A percentile compares a stretch with the other conserved stretches of the same genome.
Evolutionary conservation across 2,113 vertebrate species (phyloP).

Genomic region (Balaeniceps rex): DNA sequence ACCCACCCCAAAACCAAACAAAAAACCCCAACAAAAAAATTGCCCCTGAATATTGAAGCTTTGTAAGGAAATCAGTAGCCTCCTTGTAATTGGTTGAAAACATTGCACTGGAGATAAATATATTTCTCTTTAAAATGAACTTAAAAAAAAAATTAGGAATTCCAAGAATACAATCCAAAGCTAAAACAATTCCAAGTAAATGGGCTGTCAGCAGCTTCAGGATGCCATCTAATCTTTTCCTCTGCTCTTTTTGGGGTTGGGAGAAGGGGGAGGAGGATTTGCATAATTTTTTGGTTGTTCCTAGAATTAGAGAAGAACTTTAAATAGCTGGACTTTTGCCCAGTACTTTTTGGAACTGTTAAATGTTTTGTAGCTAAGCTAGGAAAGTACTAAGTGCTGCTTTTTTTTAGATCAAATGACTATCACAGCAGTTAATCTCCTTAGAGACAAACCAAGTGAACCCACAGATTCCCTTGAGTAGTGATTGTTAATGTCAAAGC

Average conservation of each 20-base stretch:
- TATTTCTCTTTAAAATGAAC: neutral
- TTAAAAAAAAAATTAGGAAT: neutral
- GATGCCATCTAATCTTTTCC: neutral
- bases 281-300: constrained; percentile 1
- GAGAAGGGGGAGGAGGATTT: neutral
- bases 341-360: neutral
- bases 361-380: constrained; percentile 39
- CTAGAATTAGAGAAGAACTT: constrained; percentile 24
- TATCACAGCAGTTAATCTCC: constrained; percentile 39
- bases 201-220: neutral
- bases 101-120: neutral
- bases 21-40: neutral
- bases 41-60: neutral
- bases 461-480: neutral
- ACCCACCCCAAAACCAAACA: neutral
- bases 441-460: constrained; percentile 39
- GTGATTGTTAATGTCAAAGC: constrained; percentile 5
- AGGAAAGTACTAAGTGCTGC: neutral
- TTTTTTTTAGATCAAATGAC: neutral
- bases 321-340: constrained; percentile 32
- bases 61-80: neutral
- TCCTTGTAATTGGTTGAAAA: neutral
- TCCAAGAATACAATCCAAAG: neutral
- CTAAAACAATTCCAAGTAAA: neutral
- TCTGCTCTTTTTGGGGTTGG: neutral